Evolutionary conservation across 2,797 vertebrate species (phyloP).

Genomic region (Pseudochirops corinnae): DNA sequence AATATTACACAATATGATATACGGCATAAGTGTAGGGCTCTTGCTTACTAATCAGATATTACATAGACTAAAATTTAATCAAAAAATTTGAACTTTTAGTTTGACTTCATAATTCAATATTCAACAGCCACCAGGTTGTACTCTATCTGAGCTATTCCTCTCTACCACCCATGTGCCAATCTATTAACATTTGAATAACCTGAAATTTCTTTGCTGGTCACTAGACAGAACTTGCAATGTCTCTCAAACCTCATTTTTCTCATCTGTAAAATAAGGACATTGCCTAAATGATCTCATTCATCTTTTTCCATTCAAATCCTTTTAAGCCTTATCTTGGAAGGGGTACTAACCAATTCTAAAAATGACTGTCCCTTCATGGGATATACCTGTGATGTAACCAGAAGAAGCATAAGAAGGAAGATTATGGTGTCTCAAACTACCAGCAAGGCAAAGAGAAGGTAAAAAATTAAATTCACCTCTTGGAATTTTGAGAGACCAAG

Average conservation of each 20-base stretch:
- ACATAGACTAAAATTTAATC: not conserved
- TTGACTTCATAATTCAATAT: not conserved
- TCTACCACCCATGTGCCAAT: not conserved
- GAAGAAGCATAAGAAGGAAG: slow-evolving; percentile 29
- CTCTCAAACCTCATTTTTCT: not conserved
- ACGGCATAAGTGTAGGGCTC: not conserved
- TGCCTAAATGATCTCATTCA: not conserved
- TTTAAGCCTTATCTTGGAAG: not conserved
- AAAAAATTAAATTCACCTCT: slow-evolving; percentile 22
- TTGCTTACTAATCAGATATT: not conserved
- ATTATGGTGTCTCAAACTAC: slow-evolving; percentile 1
- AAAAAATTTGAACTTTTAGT: not conserved
- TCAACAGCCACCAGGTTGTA: not conserved
- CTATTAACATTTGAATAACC: not conserved
- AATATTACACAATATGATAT: not conserved
- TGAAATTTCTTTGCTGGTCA: not conserved
- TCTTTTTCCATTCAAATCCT: not conserved
- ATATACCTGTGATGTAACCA: not conserved
- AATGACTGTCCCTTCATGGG: slow-evolving; percentile 15
- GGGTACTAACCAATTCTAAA: not conserved
- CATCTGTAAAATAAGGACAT: not conserved
- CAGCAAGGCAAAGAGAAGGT: not conserved
- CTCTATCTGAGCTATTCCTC: not conserved
- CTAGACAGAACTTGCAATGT: not conserved
- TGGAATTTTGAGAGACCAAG: not conserved